A percentile compares a stretch with the other conserved stretches of the same genome.
Conservation (phyloP, 1,140 invertebrate genomes). For the Drosophila teissieri region DNA sequence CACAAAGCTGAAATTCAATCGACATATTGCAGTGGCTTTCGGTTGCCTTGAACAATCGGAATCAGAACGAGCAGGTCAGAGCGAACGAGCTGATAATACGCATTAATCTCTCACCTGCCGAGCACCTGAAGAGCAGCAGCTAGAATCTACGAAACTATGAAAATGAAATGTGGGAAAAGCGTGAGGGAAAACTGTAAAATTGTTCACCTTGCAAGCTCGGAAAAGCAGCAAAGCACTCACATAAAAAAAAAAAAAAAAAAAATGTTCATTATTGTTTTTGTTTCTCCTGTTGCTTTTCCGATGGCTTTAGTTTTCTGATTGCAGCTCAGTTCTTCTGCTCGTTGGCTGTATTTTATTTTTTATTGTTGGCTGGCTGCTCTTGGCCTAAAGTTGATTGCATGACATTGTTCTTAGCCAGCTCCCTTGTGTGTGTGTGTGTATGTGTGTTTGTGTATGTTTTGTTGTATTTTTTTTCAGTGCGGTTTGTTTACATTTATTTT, state of each 20-base stretch:
- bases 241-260: constrained; percentile 3
- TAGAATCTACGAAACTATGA: constrained; percentile 13
- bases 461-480: constrained; percentile 27
- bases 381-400: constrained; percentile 77
- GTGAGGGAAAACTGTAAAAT: constrained; percentile 24
- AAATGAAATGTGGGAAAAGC: constrained; percentile 33
- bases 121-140: constrained; percentile 2
- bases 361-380: constrained; percentile 66
- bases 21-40: constrained; percentile 36
- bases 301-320: constrained; percentile 40
- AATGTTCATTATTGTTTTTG: constrained; percentile 51
- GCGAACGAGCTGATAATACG: constrained; percentile 29
- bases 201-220: constrained; percentile 35
- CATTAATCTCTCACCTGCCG: constrained; percentile 48
- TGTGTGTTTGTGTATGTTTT: background rate
- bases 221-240: constrained; percentile 13
- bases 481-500: constrained; percentile 74
- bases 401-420: constrained; percentile 72
- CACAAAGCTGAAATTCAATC: constrained; percentile 47
- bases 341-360: constrained; percentile 44
- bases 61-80: constrained; percentile 10
- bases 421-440: constrained; percentile 11
- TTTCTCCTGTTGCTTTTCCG: constrained; percentile 36
- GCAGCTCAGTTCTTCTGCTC: constrained; percentile 27
- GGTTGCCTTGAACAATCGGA: constrained; percentile 43